Base-by-base conservation (phyloP, 2,113 vertebrate species). In the Otocyon megalotis region DNA sequence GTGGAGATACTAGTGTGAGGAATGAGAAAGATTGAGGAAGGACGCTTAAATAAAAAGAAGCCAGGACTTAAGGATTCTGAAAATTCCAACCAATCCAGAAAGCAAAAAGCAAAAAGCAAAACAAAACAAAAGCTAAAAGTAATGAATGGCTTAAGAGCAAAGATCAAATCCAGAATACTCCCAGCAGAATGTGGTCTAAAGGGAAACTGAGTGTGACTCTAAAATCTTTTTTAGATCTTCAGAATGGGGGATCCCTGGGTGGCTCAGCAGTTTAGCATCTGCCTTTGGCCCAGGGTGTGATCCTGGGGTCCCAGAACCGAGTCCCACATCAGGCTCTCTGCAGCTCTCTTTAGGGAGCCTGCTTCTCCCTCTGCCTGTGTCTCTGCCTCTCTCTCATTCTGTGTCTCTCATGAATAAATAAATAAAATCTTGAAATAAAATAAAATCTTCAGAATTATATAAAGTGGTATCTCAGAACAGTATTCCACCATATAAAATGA, bases 161-260 rank as follows among this genome's bases (percentile, higher is more conserved):
- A 95, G 30, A 58, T 95, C 16, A 88, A 96, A 85, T 82, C 17
- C n/a, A 86, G 54, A 84, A 79, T 54, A 43, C 22, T 69, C 17
- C 30, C 22, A 48, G 11, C 9, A 82, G 30, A 69, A 76, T 72
- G n/a, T 54, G 48, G 1, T 3, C 77, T 97, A 22, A 58, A 74
- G 80, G 13, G 30, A 82, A 86, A 20, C 28, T 53, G 20, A 92
- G 12, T 12, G 0, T 72, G 14, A 32, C 16, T 60, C 53, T 48
- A 50, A 89, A 91, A 65, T 56, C 0, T n/a, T n/a, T 62, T 60
- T 43, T 43, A 5, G 43, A 43, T 43, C 43, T 43, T 43, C 43
- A 43, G 43, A 43, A 43, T 43, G 43, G 43, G 43, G 43, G 43
- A 43, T 7, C 43, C 43, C 43, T 43, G 43, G 43, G 43, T 43